These are phyloP conservation scores for Tetraodon nigroviridis DNA, from an alignment of 2,113 vertebrate species.

Conservation along the genomic window DNA sequence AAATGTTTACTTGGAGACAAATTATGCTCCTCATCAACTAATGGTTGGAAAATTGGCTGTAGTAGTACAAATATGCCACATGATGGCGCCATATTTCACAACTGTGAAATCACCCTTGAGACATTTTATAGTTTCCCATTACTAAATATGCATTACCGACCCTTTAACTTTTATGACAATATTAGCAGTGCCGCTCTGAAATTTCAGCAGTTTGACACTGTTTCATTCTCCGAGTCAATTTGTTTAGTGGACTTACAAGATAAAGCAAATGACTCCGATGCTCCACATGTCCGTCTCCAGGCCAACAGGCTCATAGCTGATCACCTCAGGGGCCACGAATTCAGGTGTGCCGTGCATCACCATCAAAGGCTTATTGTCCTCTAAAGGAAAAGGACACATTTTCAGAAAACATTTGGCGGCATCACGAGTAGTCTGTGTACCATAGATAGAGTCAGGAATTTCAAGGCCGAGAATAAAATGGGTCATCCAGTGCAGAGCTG, in stretches of 20 bases:
- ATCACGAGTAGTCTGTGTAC: no score
- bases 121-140: no score
- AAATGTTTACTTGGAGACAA: background rate
- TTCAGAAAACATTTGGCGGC: background rate
- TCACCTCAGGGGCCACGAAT: constrained; percentile 87
- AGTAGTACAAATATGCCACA: no score
- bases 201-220: background rate
- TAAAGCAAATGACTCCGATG: constrained; percentile 85
- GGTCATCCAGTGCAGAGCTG: constrained; percentile 4
- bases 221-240: background rate
- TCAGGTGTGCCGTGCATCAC: constrained; percentile 84
- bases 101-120: no score
- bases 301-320: constrained; percentile 77
- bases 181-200: no score
- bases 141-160: no score
- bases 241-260: constrained; percentile 75
- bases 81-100: no score
- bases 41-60: background rate
- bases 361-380: constrained; percentile 65
- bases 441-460: no score
- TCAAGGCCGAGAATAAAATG: constrained; percentile 10
- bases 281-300: constrained; percentile 85
- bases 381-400: constrained; percentile 50
- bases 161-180: no score
- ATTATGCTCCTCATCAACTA: background rate